phyloP scores from a whole-genome alignment of 2,797 vertebrate genomes.

The Sebastes taczanowskii region DNA sequence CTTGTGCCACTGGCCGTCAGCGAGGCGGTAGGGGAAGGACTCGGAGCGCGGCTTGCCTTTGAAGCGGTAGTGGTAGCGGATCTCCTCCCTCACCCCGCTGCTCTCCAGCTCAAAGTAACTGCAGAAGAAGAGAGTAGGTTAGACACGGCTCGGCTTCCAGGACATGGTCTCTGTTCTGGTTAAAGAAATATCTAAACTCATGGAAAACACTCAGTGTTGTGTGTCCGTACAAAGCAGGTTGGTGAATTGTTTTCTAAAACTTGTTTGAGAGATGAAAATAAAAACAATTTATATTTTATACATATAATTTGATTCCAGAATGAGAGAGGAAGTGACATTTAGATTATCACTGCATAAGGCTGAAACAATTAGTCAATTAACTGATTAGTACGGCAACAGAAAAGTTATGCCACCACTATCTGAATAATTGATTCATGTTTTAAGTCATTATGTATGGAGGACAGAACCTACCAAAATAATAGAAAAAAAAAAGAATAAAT shows the following conservation, averaged over 20 bases:
- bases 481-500: too few relatives aligned
- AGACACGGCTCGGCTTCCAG: background rate
- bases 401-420: too few relatives aligned
- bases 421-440: too few relatives aligned
- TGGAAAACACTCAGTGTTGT: background rate
- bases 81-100: slow-evolving; percentile 92
- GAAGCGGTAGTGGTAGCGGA: slow-evolving; percentile 92
- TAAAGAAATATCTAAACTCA: too few relatives aligned
- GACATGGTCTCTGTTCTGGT: background rate
- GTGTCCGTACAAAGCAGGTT: background rate
- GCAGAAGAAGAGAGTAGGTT: slow-evolving; percentile 35
- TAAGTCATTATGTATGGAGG: too few relatives aligned
- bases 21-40: slow-evolving; percentile 92
- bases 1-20: slow-evolving; percentile 94
- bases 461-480: too few relatives aligned
- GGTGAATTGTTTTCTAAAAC: background rate
- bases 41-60: slow-evolving; percentile 89
- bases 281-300: background rate
- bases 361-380: too few relatives aligned
- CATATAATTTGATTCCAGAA: background rate
- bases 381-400: too few relatives aligned
- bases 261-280: background rate
- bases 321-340: background rate
- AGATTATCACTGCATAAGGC: background rate
- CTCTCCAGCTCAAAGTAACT: slow-evolving; percentile 98